Base-by-base conservation (phyloP, 1,140 invertebrate genomes). In the Harlomillsia oculata region DNA sequence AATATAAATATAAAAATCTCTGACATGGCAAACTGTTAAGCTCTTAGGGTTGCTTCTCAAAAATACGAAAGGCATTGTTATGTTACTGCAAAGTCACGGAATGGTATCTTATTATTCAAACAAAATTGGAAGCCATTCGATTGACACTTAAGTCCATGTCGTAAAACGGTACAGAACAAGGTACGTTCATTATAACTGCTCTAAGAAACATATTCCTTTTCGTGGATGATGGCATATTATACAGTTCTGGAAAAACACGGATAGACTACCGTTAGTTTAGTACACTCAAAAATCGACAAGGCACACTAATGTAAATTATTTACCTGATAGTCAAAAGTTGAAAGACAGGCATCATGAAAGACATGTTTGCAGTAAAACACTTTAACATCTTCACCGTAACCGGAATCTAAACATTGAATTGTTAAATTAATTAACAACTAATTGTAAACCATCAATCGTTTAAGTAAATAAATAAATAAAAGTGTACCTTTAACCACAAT, bases 291-390 rank as follows among this genome's bases (percentile, higher is more conserved):
- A n/a, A n/a, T n/a, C n/a, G n/a, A n/a, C 8, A 11, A 32, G 5
- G 4, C 4, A 32, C 5, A 11, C 14, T 49, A 11, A 16, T 30
- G 13, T 9, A 26, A 45, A 20, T 21, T 45, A 39, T 25, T 49
- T 64, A 65, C 65, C 37, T 61, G 56, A 50, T 62, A 44, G 36
- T 65, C 61, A 43, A 65, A 60, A 36, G 48, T 55, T 37, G 79
- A 78, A 60, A 93, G 70, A 73, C 92, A 96, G 55, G 82, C 78
- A 69, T 85, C 80, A 71, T 97, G 92, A 70, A 92, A 95, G 1
- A 81, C 79, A 74, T 97, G 92, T 59, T 82, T 82, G 69, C 91
- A 97, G 68, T 88, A 85, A 70, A 92, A 97, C 37, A 89, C 78
- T 55, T 84, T 74, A 60, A 92, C 72, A 70, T 84, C 81, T 65